These are phyloP conservation scores for Cydia splendana DNA, from an alignment of 1,140 invertebrate species.

Conservation along the genomic window DNA sequence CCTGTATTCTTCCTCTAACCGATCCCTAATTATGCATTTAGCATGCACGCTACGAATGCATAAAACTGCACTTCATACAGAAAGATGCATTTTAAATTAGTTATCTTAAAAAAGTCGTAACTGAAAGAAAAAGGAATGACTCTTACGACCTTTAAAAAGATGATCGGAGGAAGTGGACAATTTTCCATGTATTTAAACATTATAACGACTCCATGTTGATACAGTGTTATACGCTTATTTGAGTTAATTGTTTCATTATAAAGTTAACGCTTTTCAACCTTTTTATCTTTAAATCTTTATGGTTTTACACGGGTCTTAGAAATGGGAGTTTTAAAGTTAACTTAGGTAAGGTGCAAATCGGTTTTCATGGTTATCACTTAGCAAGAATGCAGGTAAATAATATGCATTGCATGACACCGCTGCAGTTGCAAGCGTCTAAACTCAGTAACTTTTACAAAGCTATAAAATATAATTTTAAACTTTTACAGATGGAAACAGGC, in stretches of 20 bases:
- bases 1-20: background rate
- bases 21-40: background rate
- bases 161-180: background rate
- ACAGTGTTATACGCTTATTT: constrained; percentile 9
- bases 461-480: too few species aligned
- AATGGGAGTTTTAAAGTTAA: background rate
- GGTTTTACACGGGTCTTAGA: background rate
- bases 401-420: too few species aligned
- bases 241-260: constrained; percentile 8
- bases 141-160: background rate
- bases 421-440: too few species aligned
- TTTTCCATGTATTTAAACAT: constrained; percentile 14
- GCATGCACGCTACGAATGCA: too few species aligned
- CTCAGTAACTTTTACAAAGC: too few species aligned
- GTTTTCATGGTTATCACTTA: too few species aligned
- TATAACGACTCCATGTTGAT: background rate
- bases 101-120: background rate
- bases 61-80: too few species aligned
- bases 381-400: too few species aligned
- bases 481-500: too few species aligned
- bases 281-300: constrained; percentile 17
- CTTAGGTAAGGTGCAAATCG: too few species aligned
- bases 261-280: constrained; percentile 13
- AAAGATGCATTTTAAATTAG: too few species aligned
- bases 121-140: background rate